Conservation (phyloP, 2,888 invertebrate species). For the Drosophila neonasuta region DNA sequence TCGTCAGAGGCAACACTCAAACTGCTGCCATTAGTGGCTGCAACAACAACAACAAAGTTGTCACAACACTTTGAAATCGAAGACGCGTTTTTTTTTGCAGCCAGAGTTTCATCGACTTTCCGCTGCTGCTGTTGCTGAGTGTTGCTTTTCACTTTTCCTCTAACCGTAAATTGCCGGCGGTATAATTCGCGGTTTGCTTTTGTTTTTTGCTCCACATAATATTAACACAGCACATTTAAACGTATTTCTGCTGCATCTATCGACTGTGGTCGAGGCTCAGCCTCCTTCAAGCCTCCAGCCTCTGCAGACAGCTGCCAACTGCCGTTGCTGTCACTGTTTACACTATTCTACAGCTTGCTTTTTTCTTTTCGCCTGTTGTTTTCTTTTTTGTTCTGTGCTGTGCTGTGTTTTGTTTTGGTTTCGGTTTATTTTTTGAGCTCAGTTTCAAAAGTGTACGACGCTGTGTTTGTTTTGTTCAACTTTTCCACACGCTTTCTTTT, state of each 20-base stretch:
- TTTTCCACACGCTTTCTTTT: conserved; percentile 54
- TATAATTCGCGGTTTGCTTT: conserved; percentile 65
- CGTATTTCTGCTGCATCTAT: conserved; percentile 48
- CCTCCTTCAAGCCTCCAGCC: neutral
- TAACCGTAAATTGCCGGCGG: conserved; percentile 73
- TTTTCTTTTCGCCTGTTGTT: conserved; percentile 22
- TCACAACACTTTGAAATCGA: conserved; percentile 74
- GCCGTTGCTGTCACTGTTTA: conserved; percentile 59
- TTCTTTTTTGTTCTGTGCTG: conserved; percentile 9
- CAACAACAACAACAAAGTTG: conserved; percentile 36
- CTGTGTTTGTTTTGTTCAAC: conserved; percentile 55
- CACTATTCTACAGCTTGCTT: conserved; percentile 18
- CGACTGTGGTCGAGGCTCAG: conserved; percentile 21
- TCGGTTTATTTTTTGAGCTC: conserved; percentile 49
- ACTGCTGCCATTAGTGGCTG: conserved; percentile 63
- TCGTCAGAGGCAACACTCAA: conserved; percentile 70
- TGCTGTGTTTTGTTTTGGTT: conserved; percentile 48
- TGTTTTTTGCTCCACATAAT: conserved; percentile 13
- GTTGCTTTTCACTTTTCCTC: conserved; percentile 60
- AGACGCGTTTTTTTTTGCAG: conserved; percentile 57
- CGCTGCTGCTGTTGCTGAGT: conserved; percentile 28
- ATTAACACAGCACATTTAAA: conserved; percentile 23
- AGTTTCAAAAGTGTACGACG: conserved; percentile 53
- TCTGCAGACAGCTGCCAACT: conserved; percentile 18
- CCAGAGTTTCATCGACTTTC: conserved; percentile 32